Conservation (phyloP, 2,797 vertebrate species). For the Lacerta viridis region DNA sequence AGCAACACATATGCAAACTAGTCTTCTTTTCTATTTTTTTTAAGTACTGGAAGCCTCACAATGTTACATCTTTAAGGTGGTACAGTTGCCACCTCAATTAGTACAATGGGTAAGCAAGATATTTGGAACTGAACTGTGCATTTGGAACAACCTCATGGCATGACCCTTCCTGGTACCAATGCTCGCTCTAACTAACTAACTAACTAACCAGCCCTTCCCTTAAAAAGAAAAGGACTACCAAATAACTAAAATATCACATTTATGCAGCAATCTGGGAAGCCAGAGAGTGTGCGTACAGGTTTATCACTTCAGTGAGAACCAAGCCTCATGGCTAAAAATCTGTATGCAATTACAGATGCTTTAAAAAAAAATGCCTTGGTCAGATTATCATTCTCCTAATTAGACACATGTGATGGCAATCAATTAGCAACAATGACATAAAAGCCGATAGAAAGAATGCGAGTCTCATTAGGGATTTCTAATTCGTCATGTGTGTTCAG, state of each 20-base stretch:
- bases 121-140: not conserved
- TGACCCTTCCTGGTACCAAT: too few relatives aligned
- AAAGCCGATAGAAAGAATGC: slow-evolving; percentile 67
- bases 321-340: slow-evolving; percentile 63
- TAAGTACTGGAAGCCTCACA: not conserved
- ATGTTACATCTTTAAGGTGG: not conserved
- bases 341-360: slow-evolving; percentile 56
- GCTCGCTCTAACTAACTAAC: too few relatives aligned
- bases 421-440: slow-evolving; percentile 70
- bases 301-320: not conserved
- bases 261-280: slow-evolving; percentile 53
- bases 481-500: slow-evolving; percentile 65
- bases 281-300: slow-evolving; percentile 26
- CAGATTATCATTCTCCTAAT: slow-evolving; percentile 73
- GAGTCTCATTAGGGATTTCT: slow-evolving; percentile 69
- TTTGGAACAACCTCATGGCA: not conserved
- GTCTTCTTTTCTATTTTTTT: not conserved
- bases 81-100: not conserved
- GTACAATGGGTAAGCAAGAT: not conserved
- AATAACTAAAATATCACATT: too few relatives aligned
- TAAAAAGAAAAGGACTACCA: too few relatives aligned
- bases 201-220: too few relatives aligned
- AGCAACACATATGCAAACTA: not conserved
- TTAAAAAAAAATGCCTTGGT: slow-evolving; percentile 62
- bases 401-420: slow-evolving; percentile 73